Percentiles rank a stretch among this genome's conserved stretches.
These are phyloP conservation scores for Zaprionus nigranus DNA, from an alignment of 1,140 invertebrate species.

Conservation along the genomic window DNA sequence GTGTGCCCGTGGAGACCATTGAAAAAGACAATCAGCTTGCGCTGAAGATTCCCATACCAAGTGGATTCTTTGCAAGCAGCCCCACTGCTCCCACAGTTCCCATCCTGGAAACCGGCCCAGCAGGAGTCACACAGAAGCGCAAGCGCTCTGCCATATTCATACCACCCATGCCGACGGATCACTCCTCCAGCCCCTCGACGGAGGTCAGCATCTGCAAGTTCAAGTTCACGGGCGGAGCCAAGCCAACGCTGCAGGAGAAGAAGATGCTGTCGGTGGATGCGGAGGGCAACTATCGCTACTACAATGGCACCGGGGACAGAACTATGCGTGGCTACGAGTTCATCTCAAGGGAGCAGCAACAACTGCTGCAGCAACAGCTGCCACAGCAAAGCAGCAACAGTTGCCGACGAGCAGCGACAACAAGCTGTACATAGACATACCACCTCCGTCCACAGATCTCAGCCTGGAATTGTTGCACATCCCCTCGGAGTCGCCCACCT, in stretches of 20 bases:
- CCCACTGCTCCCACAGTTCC: too few species aligned
- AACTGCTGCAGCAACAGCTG: slow-evolving; percentile 85
- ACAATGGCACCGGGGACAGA: slow-evolving; percentile 91
- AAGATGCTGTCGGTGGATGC: slow-evolving; percentile 95
- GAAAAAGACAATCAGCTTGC: slow-evolving; percentile 81
- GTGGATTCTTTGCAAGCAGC: slow-evolving; percentile 59
- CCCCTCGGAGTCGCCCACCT: slow-evolving; percentile 82
- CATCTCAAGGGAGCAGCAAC: slow-evolving; percentile 89
- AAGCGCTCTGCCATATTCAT: slow-evolving; percentile 93
- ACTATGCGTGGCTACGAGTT: slow-evolving; percentile 90
- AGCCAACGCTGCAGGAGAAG: slow-evolving; percentile 94
- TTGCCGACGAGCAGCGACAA: slow-evolving; percentile 66
- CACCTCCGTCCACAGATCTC: slow-evolving; percentile 79
- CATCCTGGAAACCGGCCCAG: neutral
- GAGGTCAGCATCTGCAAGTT: slow-evolving; percentile 96
- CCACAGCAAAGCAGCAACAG: slow-evolving; percentile 74
- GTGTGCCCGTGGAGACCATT: slow-evolving; percentile 71
- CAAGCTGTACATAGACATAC: slow-evolving; percentile 85
- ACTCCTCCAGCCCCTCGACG: slow-evolving; percentile 89
- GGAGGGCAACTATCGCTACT: slow-evolving; percentile 93
- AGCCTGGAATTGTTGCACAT: slow-evolving; percentile 84
- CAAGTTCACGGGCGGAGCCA: slow-evolving; percentile 95
- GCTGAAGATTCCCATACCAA: slow-evolving; percentile 79
- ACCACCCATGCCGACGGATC: slow-evolving; percentile 90
- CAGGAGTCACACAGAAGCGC: slow-evolving; percentile 85